These are phyloP conservation scores for Dreissena rostriformis DNA, from an alignment of 1,140 invertebrate genomes.

Conservation along the genomic window DNA sequence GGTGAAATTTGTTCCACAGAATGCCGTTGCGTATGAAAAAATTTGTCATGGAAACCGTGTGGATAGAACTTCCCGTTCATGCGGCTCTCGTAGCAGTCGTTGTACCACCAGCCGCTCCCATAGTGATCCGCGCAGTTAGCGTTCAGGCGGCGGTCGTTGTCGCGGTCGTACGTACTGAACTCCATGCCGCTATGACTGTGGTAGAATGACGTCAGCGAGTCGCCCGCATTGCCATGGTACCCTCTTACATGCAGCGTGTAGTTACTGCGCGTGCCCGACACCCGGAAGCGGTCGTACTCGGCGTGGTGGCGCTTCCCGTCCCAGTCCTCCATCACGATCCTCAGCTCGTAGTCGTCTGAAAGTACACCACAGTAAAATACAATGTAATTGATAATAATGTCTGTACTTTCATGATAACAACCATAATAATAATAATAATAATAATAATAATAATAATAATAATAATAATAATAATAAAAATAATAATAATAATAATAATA, in stretches of 20 bases:
- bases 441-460: no score
- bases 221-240: conserved; percentile 84
- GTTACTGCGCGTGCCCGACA: conserved; percentile 86
- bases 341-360: conserved; percentile 82
- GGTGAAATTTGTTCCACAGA: conserved; percentile 80
- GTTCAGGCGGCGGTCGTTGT: conserved; percentile 88
- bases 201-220: conserved; percentile 78
- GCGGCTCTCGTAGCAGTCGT: conserved; percentile 95
- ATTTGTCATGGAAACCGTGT: conserved; percentile 76
- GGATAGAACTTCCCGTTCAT: conserved; percentile 92
- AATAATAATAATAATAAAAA: no score
- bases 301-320: conserved; percentile 83
- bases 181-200: conserved; percentile 86
- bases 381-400: no score
- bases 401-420: no score
- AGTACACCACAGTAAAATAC: no score
- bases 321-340: conserved; percentile 87
- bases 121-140: conserved; percentile 87
- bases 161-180: conserved; percentile 88
- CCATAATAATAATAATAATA: no score
- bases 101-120: conserved; percentile 84
- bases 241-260: conserved; percentile 86
- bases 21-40: conserved; percentile 80
- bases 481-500: no score
- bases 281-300: conserved; percentile 86